Evolutionary conservation across 2,113 vertebrate species (phyloP), one percentile per base, ranked within the genome.

Genomic region (Quiscalus mexicanus): DNA sequence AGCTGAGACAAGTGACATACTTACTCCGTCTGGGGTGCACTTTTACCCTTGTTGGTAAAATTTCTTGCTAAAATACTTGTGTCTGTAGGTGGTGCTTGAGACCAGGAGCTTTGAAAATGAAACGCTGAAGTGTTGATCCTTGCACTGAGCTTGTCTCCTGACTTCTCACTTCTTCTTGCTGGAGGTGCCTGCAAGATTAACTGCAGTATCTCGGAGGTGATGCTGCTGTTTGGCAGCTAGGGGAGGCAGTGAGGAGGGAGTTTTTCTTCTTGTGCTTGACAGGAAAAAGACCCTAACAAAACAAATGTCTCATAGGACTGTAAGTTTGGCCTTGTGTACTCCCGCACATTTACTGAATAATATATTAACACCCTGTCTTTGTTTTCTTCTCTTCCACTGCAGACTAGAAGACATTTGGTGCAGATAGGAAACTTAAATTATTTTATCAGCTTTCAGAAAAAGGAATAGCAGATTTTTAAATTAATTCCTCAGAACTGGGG

Each of bases 401-500:
- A 71, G 53, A 76, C 79, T 67, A 83, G 41, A 37, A 27, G 55
- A 33, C 14, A 10, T 53, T 81, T 78, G 12, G 24, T 84, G 33
- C n/a, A 62, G 30, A 81, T 53, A 77, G 70, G 59, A 56, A 79
- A 27, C 10, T 77, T 79, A 45, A 50, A 79, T 94, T 85, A 45
- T 94, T 91, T 82, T 87, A 62, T 83, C 74, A 75, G 42, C 35
- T 87, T 92, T 77, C 6, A 0, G 63, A 82, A 79, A 69, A 69
- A 73, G 33, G 87, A 93, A 87, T 53, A 91, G 30, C 30, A 60
- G 42, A 76, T 79, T 93, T 64, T 95, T 85, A 82, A 73, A 83
- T 85, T 80, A 91, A 94, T 96, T 96, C 84, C 45, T 87, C 42
- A 69, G 75, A 93, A 82, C 70, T 50, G 67, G 70, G 82, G 87